Base-by-base conservation (phyloP, 1,140 invertebrate species). In the Nebria ingens region DNA sequence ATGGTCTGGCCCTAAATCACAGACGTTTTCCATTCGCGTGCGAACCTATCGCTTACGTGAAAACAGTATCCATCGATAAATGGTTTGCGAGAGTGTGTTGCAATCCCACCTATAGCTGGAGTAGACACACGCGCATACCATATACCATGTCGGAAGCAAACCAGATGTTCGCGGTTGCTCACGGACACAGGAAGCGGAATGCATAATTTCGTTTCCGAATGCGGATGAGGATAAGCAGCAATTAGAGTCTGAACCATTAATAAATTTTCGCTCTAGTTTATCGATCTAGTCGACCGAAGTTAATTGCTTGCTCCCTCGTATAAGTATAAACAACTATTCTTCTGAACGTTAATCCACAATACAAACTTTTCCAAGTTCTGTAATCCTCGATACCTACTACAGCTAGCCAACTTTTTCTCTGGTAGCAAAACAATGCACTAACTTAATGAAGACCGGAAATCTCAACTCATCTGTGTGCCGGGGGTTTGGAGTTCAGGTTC, bases 311-410 rank as follows among this genome's bases (percentile, higher is more conserved):
- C 9, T 9, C 40, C n/a, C 40, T 45, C 9, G 15, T 12, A 45
- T 45, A 45, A 45, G 40, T 45, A 45, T 45, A 45, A 45, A 45
- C 17, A 45, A 45, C 40, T 45, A 45, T 45, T 17, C 17, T n/a
- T n/a, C n/a, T 4, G 40, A 9, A 17, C 9, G 40, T 45, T 45
- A 45, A 45, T 45, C 40, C 40, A 45, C 6, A 45, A 17, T 12
- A 17, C 40, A 45, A 45, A 45, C 40, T 45, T 45, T 45, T 45
- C 9, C 9, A 45, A 45, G 9, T 45, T 45, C 15, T 17, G 3
- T 45, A 45, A 45, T 45, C 40, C 17, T 17, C 9, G 40, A 17
- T 45, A 45, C 40, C 3, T 12, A 17, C 6, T 4, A 17, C n/a
- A n/a, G n/a, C n/a, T n/a, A n/a, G n/a, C n/a, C n/a, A 45, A 45